These are phyloP conservation scores for Pantherophis alleghaniensis DNA, from an alignment of 2,797 vertebrate genomes.

Conservation along the genomic window DNA sequence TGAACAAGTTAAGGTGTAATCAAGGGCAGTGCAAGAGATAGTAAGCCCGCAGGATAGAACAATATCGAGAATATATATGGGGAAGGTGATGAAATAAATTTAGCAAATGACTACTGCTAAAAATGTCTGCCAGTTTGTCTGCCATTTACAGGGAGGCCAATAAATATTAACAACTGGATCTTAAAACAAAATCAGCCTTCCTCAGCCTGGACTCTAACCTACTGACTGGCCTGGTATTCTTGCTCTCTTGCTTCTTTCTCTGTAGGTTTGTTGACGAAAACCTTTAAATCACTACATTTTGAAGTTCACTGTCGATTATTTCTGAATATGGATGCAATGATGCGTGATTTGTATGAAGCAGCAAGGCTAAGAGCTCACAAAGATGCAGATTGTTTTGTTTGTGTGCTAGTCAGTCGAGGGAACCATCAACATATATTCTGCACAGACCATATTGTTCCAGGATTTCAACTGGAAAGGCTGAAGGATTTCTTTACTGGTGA, in stretches of 20 bases:
- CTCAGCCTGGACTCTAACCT: not conserved
- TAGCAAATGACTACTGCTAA: not conserved
- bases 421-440: conserved; percentile 72
- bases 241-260: conserved; percentile 10
- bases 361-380: conserved; percentile 61
- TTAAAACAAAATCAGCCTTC: not conserved
- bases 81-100: not conserved
- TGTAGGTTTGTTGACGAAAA: conserved; percentile 74
- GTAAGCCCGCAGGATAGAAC: not conserved
- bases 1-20: not conserved
- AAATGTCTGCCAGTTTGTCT: not conserved
- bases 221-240: not conserved
- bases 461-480: conserved; percentile 73
- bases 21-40: not conserved
- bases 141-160: not conserved
- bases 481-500: conserved; percentile 76
- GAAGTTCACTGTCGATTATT: conserved; percentile 63
- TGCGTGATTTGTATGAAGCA: conserved; percentile 56
- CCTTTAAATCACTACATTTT: conserved; percentile 80
- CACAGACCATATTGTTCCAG: conserved; percentile 63
- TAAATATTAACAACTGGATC: not conserved
- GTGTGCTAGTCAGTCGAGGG: conserved; percentile 86
- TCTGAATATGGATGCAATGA: conserved; percentile 50
- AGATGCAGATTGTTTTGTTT: conserved; percentile 77
- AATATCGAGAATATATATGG: not conserved